Evolutionary conservation across 2,797 vertebrate species (phyloP).

Genomic region (Catamblyrhynchus diadema): DNA sequence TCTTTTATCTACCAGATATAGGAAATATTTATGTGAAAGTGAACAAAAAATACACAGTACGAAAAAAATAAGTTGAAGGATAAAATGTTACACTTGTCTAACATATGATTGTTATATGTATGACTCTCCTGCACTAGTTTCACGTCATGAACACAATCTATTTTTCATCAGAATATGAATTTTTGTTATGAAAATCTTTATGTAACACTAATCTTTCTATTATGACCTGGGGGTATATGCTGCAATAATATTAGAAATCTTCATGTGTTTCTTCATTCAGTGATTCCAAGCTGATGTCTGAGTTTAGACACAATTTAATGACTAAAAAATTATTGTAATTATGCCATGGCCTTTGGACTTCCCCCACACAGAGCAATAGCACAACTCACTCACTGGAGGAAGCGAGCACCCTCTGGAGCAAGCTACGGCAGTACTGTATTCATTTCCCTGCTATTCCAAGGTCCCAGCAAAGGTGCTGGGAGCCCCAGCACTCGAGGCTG

Average conservation of each 20-base stretch:
- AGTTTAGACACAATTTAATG: background rate
- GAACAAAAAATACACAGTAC: background rate
- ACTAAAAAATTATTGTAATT: background rate
- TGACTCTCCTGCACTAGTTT: background rate
- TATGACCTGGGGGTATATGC: background rate
- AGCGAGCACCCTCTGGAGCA: background rate
- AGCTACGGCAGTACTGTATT: rapidly evolving
- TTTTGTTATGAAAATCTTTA: conserved; percentile 17
- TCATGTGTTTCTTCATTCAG: conserved; percentile 14
- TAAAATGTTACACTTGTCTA: background rate
- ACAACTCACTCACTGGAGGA: background rate
- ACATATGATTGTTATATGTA: background rate
- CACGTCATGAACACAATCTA: background rate
- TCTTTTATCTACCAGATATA: background rate
- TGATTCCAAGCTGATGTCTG: background rate
- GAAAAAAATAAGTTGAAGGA: background rate
- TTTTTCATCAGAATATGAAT: conserved; percentile 36
- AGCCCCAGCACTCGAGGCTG: rapidly evolving
- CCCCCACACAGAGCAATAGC: rapidly evolving
- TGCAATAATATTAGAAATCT: conserved; percentile 11
- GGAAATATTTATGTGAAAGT: background rate
- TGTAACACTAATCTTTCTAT: conserved; percentile 21
- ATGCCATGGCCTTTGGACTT: background rate
- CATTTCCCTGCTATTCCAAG: too few relatives aligned
- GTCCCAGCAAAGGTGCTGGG: background rate